A percentile compares a stretch with the other conserved stretches of the same genome.
phyloP scores from a whole-genome alignment of 2,797 vertebrate species.

The Steatocranus sp. region DNA sequence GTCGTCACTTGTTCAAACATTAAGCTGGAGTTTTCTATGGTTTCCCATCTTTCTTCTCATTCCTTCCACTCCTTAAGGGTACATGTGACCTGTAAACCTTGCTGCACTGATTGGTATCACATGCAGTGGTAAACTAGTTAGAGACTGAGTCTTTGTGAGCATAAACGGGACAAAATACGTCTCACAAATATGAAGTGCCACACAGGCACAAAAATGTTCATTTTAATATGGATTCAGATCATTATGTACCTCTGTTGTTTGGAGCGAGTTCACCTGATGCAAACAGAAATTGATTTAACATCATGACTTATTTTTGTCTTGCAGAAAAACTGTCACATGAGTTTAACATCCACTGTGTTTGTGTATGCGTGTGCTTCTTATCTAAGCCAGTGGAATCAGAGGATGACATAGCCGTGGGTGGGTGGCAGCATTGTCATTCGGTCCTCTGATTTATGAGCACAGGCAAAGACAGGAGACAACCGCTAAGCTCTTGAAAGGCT shows the following conservation, averaged over 20 bases:
- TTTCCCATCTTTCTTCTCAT: background rate
- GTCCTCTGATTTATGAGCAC: constrained; percentile 35
- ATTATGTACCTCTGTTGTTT: background rate
- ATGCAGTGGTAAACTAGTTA: background rate
- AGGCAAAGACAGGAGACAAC: constrained; percentile 31
- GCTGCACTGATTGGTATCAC: background rate
- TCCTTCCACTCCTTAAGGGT: background rate
- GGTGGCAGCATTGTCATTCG: constrained; percentile 22
- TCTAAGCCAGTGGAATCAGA: background rate
- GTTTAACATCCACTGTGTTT: constrained; percentile 31
- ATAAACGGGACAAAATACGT: background rate
- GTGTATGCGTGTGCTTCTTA: background rate
- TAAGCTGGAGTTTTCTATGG: background rate
- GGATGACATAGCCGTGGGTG: constrained; percentile 22
- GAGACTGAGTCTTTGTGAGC: background rate
- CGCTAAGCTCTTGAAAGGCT: constrained; percentile 51
- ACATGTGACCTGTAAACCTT: background rate
- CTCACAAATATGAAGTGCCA: background rate
- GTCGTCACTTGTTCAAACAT: background rate
- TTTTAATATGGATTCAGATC: background rate
- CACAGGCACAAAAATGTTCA: background rate
- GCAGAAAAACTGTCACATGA: constrained; percentile 49
- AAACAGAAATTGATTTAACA: constrained; percentile 22
- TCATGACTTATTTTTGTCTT: constrained; percentile 28
- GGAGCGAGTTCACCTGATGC: constrained; percentile 9